Evolutionary conservation across 2,888 invertebrate genomes (phyloP).

Genomic region (Cataglyphis cursor): DNA sequence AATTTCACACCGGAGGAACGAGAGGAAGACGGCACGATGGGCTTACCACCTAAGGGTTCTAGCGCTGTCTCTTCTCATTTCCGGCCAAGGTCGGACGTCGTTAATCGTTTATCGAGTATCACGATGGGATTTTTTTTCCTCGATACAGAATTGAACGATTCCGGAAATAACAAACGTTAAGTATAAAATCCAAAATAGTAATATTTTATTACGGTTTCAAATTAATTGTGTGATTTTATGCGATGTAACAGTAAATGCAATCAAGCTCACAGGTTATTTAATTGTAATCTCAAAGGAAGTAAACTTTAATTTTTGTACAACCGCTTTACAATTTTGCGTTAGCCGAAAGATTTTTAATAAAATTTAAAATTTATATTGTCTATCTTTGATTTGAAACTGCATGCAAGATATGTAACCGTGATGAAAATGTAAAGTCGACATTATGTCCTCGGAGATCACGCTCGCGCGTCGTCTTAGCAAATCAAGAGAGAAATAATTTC

Average conservation of each 20-base stretch:
- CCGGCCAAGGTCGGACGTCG: conserved; percentile 9
- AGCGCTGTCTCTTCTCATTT: conserved; percentile 25
- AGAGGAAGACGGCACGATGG: conserved; percentile 60
- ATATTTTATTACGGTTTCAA: neutral
- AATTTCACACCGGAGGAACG: conserved; percentile 67
- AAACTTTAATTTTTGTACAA: neutral
- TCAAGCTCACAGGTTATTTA: neutral
- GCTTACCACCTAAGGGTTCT: conserved; percentile 18
- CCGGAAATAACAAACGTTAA: neutral
- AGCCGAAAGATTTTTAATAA: neutral
- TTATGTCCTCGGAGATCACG: conserved; percentile 26
- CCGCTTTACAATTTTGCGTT: neutral
- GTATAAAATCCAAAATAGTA: neutral
- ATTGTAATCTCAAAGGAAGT: neutral
- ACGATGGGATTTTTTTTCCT: neutral
- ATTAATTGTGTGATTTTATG: neutral
- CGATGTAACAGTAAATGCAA: neutral
- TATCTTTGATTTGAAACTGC: neutral
- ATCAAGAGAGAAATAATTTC: conserved; percentile 50
- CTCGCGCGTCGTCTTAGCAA: conserved; percentile 3
- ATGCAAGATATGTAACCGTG: neutral
- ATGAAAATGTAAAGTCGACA: conserved; percentile 34
- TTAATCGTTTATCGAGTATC: conserved; percentile 17
- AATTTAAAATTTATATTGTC: conserved; percentile 1
- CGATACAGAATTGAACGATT: neutral